Evolutionary conservation across 1,140 invertebrate species (phyloP).

Genomic region (Sinella curviseta): DNA sequence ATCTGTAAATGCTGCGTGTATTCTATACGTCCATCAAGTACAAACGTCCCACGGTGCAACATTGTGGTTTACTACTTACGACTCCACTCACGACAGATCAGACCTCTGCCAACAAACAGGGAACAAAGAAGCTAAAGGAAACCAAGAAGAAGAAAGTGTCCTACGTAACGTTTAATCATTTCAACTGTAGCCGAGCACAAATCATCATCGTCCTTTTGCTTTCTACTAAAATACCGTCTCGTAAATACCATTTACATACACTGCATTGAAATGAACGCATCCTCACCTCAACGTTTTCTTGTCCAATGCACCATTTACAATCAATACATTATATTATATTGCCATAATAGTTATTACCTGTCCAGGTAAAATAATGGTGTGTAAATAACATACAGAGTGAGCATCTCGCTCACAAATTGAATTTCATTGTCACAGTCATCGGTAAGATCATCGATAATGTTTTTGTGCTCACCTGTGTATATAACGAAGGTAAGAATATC

Average conservation of each 20-base stretch:
- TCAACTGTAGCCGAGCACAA: too few species aligned
- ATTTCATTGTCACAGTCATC: background rate
- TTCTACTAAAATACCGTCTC: too few species aligned
- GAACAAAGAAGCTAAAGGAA: too few species aligned
- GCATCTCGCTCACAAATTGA: background rate
- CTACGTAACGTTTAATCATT: too few species aligned
- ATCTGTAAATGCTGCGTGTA: background rate
- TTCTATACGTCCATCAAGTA: background rate
- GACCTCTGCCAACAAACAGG: background rate
- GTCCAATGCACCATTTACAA: background rate
- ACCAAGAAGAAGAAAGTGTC: too few species aligned
- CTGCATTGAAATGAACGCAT: too few species aligned
- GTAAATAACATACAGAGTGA: too few species aligned
- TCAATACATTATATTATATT: background rate
- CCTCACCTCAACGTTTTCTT: background rate
- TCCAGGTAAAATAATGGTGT: too few species aligned
- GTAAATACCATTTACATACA: too few species aligned
- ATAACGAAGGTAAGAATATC: background rate
- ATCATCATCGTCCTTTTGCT: too few species aligned
- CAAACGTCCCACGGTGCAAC: conserved; percentile 6
- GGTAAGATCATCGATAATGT: background rate
- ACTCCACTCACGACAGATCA: background rate
- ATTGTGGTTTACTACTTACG: background rate
- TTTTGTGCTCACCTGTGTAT: conserved; percentile 7
- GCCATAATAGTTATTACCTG: background rate